Evolutionary conservation across 2,113 vertebrate genomes (phyloP).

Genomic region (Leptosomus discolor): DNA sequence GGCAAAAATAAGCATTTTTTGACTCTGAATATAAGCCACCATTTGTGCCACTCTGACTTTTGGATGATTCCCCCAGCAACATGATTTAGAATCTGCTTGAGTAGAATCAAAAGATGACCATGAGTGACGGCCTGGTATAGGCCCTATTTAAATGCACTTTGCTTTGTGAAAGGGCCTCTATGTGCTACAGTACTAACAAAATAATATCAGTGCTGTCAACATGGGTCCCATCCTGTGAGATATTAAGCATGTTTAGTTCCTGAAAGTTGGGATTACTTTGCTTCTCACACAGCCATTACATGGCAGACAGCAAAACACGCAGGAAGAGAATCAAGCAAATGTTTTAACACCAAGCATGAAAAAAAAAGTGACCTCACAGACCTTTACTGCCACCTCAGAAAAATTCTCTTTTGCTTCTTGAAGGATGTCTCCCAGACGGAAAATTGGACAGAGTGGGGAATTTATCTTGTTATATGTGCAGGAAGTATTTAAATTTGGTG

Average conservation of each 20-base stretch:
- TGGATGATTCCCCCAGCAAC: not conserved
- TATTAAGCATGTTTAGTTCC: not conserved
- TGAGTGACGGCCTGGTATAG: not conserved
- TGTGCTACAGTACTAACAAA: not conserved
- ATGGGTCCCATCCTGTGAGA: not conserved
- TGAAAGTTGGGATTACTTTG: not conserved
- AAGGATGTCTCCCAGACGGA: constrained; percentile 82
- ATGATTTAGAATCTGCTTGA: not conserved
- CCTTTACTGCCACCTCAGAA: constrained; percentile 80
- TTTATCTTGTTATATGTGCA: constrained; percentile 70
- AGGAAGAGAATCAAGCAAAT: not conserved
- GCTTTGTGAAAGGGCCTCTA: not conserved
- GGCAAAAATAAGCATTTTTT: not conserved
- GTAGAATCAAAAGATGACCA: not conserved
- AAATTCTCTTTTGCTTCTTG: constrained; percentile 79
- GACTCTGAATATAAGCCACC: not conserved
- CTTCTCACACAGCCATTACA: not conserved
- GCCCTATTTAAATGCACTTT: not conserved
- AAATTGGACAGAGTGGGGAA: constrained; percentile 79
- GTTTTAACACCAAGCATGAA: not conserved
- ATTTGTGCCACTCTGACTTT: not conserved
- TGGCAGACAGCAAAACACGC: not conserved
- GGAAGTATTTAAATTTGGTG: constrained; percentile 68
- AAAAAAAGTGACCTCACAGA: constrained; percentile 19
- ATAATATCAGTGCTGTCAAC: not conserved